A percentile compares a stretch with the other conserved stretches of the same genome.
Evolutionary conservation across 2,888 invertebrate species (phyloP).

Genomic region (Caenorhabditis angaria): DNA sequence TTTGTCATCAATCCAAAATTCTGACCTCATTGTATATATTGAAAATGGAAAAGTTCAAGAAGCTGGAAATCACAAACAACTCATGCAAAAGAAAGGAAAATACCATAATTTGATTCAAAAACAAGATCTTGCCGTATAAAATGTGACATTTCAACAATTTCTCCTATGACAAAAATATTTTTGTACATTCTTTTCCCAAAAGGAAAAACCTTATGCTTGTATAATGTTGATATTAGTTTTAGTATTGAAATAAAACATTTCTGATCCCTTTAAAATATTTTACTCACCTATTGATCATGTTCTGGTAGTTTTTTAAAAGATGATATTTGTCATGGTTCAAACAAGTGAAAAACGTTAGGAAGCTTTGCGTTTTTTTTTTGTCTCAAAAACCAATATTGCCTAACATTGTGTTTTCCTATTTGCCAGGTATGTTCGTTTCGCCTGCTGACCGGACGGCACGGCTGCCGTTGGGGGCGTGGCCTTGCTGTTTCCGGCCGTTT

Average conservation of each 20-base stretch:
- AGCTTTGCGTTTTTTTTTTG: background rate
- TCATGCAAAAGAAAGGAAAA: slow-evolving; percentile 54
- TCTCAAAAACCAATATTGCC: background rate
- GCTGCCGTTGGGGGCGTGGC: too few relatives aligned
- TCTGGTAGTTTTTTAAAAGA: background rate
- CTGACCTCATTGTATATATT: slow-evolving; percentile 64
- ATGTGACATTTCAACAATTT: background rate
- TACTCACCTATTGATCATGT: too few relatives aligned
- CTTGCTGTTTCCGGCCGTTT: too few relatives aligned
- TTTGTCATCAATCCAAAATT: slow-evolving; percentile 65
- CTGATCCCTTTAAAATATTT: too few relatives aligned
- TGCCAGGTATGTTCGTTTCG: too few relatives aligned
- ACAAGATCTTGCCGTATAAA: slow-evolving; percentile 46
- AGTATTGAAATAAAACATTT: too few relatives aligned
- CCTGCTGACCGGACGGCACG: too few relatives aligned
- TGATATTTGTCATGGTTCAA: background rate
- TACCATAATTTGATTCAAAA: slow-evolving; percentile 56
- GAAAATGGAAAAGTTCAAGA: slow-evolving; percentile 57
- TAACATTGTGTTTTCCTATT: background rate
- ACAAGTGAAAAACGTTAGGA: too few relatives aligned
- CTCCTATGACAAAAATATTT: background rate
- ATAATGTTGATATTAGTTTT: too few relatives aligned
- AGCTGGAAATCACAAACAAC: slow-evolving; percentile 57
- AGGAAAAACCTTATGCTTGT: background rate
- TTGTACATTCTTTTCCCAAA: background rate